Percentiles rank a stretch among this genome's conserved stretches.
Evolutionary conservation across 2,113 vertebrate species (phyloP).

Genomic region (Gnathonemus echidnorhynchus): DNA sequence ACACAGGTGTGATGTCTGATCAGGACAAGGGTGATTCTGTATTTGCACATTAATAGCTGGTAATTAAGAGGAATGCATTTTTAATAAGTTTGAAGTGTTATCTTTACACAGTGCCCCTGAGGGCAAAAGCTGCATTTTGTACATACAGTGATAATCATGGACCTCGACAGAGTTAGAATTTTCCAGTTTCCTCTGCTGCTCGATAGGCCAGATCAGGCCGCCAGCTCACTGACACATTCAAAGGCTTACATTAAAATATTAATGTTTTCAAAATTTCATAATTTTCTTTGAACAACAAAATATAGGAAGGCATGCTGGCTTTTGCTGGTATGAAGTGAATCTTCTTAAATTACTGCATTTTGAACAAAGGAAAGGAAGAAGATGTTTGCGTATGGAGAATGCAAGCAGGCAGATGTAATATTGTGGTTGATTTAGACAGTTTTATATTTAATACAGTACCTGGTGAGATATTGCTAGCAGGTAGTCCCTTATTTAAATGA

Average conservation of each 20-base stretch:
- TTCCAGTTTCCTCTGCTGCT: not conserved
- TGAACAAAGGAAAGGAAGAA: not conserved
- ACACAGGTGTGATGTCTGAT: slow-evolving; percentile 46
- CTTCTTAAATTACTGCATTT: not conserved
- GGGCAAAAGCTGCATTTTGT: slow-evolving; percentile 38
- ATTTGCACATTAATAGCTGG: slow-evolving; percentile 37
- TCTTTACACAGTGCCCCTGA: slow-evolving; percentile 34
- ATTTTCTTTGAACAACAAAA: not conserved
- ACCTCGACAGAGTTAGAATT: not conserved
- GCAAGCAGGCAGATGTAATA: not conserved
- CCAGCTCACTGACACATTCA: not conserved
- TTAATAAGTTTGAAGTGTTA: slow-evolving; percentile 47
- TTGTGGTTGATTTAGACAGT: not conserved
- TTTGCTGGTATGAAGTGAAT: not conserved
- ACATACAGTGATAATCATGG: slow-evolving; percentile 37
- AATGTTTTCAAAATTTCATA: not conserved
- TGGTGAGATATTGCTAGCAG: not conserved
- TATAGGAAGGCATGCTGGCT: not conserved
- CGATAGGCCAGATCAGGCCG: not conserved
- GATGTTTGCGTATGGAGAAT: not conserved
- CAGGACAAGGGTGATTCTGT: slow-evolving; percentile 33
- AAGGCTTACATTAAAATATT: not conserved
- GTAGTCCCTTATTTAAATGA: not conserved
- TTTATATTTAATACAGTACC: not conserved
- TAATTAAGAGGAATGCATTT: slow-evolving; percentile 53